Percentiles rank a stretch among this genome's conserved stretches.
These are phyloP conservation scores for Acestrorhynchus altus DNA, from an alignment of 2,797 vertebrate genomes.

Conservation along the genomic window DNA sequence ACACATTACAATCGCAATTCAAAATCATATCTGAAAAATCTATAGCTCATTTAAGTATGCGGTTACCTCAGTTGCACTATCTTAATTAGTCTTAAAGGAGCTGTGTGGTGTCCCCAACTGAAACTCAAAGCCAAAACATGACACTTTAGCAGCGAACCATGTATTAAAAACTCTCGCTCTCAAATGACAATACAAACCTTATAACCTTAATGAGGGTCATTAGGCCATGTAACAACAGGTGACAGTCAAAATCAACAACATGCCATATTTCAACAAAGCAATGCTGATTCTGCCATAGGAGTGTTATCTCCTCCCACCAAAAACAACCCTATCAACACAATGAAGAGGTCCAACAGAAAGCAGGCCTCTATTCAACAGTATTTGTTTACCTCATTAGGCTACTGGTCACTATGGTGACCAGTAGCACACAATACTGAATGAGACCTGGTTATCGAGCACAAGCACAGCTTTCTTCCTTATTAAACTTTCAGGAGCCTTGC, in stretches of 20 bases:
- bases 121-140: conserved; percentile 27
- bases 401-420: conserved; percentile 72
- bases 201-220: conserved; percentile 34
- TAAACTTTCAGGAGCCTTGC: conserved; percentile 77
- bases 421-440: conserved; percentile 75
- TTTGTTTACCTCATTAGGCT: conserved; percentile 79
- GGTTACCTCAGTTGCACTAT: conserved; percentile 10
- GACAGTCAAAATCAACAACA: conserved; percentile 23
- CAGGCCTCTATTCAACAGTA: conserved; percentile 67
- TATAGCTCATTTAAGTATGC: not conserved
- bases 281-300: conserved; percentile 29
- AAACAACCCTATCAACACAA: conserved; percentile 63
- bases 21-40: not conserved
- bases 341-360: conserved; percentile 58
- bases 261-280: conserved; percentile 22
- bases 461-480: conserved; percentile 74
- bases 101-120: not conserved
- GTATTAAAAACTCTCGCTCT: conserved; percentile 35
- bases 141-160: conserved; percentile 27
- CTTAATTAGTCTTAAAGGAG: conserved; percentile 9
- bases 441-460: conserved; percentile 71
- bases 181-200: conserved; percentile 14
- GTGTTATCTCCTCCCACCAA: conserved; percentile 70
- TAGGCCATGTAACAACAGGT: conserved; percentile 15
- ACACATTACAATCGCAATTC: not conserved